These are phyloP conservation scores for Actinia tenebrosa DNA, from an alignment of 64 coral and sea anemone species.

Conservation along the genomic window DNA sequence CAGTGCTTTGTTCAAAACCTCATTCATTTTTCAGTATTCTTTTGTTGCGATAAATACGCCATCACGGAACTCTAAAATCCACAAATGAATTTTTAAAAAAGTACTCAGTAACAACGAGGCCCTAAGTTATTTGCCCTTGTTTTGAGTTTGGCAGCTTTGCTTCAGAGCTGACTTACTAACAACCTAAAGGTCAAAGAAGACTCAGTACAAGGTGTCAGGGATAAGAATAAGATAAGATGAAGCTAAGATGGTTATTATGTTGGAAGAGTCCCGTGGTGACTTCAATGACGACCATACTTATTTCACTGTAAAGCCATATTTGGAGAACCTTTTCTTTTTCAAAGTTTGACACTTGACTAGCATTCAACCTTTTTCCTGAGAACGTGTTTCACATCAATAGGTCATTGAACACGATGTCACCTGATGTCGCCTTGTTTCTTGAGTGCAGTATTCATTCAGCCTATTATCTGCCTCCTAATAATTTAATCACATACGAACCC, in stretches of 20 bases:
- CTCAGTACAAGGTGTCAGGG: neutral
- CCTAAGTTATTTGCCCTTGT: neutral
- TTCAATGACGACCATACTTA: neutral
- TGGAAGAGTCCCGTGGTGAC: neutral
- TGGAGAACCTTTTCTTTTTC: neutral
- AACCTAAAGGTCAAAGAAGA: neutral
- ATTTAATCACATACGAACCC: too few species aligned
- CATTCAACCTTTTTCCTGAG: neutral
- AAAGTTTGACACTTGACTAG: neutral
- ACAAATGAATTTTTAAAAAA: neutral
- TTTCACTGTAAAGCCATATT: neutral
- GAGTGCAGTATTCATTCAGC: too few species aligned
- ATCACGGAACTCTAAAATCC: neutral
- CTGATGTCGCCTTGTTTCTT: neutral
- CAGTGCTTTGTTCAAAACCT: neutral
- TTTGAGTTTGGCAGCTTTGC: neutral
- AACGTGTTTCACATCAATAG: neutral
- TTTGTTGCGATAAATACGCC: neutral
- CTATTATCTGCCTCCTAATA: too few species aligned
- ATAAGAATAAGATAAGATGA: too few species aligned
- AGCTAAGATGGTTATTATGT: neutral
- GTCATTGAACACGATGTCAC: neutral
- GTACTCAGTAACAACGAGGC: neutral
- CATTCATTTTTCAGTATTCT: constrained; percentile 3
- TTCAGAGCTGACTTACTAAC: too few species aligned